phyloP scores from a whole-genome alignment of 2,113 vertebrate species.

The Pachycephala philippinensis region DNA sequence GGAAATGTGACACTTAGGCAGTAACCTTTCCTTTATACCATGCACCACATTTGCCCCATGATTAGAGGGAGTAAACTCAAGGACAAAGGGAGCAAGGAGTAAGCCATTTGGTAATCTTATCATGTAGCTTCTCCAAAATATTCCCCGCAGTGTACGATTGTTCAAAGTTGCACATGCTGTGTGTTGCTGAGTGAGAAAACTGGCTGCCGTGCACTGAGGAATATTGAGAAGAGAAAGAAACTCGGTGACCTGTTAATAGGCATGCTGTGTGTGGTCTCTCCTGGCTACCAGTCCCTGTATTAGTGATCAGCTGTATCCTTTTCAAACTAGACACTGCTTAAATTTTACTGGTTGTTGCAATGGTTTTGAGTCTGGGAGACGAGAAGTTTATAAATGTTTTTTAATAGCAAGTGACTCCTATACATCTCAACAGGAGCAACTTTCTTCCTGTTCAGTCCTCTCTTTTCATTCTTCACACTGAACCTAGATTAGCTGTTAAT shows the following conservation, averaged over 20 bases:
- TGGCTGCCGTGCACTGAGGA: conserved; percentile 42
- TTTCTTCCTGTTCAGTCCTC: background rate
- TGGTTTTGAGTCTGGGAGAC: background rate
- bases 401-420: background rate
- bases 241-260: background rate
- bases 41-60: conserved; percentile 12
- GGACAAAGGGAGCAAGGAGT: conserved; percentile 70
- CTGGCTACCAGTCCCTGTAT: background rate
- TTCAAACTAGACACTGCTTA: background rate
- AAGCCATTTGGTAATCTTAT: conserved; percentile 68
- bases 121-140: conserved; percentile 72
- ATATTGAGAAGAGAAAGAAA: background rate
- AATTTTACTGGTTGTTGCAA: background rate
- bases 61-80: conserved; percentile 62
- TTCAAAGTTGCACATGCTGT: conserved; percentile 66
- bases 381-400: background rate
- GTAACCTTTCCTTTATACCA: background rate
- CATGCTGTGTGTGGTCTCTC: background rate
- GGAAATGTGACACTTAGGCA: background rate
- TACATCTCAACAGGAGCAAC: background rate
- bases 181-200: conserved; percentile 51
- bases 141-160: conserved; percentile 66
- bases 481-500: background rate
- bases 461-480: background rate
- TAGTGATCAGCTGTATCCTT: background rate